These are phyloP conservation scores for Galeruca laticollis DNA, from an alignment of 2,888 invertebrate species.

Conservation along the genomic window DNA sequence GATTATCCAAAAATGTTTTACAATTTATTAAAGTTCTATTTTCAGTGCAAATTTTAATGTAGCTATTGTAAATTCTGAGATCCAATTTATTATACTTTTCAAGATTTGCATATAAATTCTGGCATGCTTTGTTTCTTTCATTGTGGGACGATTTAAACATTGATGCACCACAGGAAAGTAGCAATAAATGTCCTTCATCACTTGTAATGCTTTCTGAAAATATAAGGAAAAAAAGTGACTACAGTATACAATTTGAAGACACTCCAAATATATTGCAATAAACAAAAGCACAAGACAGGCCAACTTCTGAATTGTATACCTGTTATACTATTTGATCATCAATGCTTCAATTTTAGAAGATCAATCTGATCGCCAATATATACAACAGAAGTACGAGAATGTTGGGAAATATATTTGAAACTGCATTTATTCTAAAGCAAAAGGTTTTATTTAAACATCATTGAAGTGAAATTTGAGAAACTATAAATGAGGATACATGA, in stretches of 20 bases:
- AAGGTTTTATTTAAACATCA: too few species aligned
- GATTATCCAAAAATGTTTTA: slow-evolving; percentile 67
- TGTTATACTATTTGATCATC: too few species aligned
- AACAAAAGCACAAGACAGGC: too few species aligned
- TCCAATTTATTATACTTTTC: slow-evolving; percentile 66
- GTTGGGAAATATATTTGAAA: too few species aligned
- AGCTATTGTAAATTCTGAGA: slow-evolving; percentile 70
- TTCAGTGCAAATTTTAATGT: slow-evolving; percentile 72
- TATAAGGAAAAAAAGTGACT: slow-evolving; percentile 11
- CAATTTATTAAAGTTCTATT: slow-evolving; percentile 69
- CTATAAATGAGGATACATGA: too few species aligned
- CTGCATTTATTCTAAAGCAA: too few species aligned
- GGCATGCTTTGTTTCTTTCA: slow-evolving; percentile 68
- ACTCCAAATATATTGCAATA: too few species aligned
- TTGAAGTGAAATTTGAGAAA: too few species aligned
- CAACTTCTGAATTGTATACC: too few species aligned
- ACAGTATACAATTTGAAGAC: not conserved
- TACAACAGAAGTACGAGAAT: too few species aligned
- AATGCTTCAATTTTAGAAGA: too few species aligned
- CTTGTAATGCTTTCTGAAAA: slow-evolving; percentile 60
- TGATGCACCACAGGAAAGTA: slow-evolving; percentile 71
- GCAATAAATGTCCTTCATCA: slow-evolving; percentile 68
- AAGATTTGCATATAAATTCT: slow-evolving; percentile 71
- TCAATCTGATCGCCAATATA: too few species aligned
- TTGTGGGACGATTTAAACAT: slow-evolving; percentile 69